Evolutionary conservation across 1,140 invertebrate species (phyloP).

Genomic region (Calephelis nemesis): DNA sequence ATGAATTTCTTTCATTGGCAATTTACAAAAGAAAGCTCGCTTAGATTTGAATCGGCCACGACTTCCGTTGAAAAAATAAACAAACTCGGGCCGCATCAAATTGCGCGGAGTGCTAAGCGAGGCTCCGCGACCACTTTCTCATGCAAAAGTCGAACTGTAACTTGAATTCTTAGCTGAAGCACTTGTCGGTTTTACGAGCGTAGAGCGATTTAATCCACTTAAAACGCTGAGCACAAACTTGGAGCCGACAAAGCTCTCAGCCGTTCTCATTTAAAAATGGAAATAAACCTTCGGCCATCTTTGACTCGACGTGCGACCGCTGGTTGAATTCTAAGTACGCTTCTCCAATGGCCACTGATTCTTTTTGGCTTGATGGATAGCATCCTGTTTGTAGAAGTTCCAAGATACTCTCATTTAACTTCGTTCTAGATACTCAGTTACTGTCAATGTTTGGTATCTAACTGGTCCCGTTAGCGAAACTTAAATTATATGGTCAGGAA

Average conservation of each 20-base stretch:
- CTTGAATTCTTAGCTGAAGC: constrained; percentile 77
- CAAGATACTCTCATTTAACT: constrained; percentile 29
- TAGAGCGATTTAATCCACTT: constrained; percentile 79
- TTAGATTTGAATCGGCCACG: constrained; percentile 57
- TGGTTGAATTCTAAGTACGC: constrained; percentile 74
- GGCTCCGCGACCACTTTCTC: constrained; percentile 69
- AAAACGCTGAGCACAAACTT: constrained; percentile 78
- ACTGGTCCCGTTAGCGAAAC: background rate
- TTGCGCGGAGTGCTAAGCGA: constrained; percentile 61
- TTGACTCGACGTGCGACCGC: constrained; percentile 69
- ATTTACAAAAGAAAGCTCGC: constrained; percentile 62
- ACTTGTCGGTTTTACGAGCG: constrained; percentile 79
- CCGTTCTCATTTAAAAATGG: constrained; percentile 79
- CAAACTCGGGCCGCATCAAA: constrained; percentile 52
- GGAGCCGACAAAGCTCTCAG: constrained; percentile 77
- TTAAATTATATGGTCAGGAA: background rate
- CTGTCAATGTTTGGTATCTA: constrained; percentile 9
- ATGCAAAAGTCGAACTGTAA: constrained; percentile 78
- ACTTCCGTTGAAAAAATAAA: constrained; percentile 56
- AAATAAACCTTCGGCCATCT: constrained; percentile 76
- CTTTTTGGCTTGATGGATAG: constrained; percentile 61
- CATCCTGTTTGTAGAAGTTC: constrained; percentile 37
- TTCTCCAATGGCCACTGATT: constrained; percentile 55
- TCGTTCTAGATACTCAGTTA: constrained; percentile 12
- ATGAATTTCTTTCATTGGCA: constrained; percentile 68